Conservation (phyloP, 1,140 invertebrate genomes). For the Wiebesia pumilae region DNA sequence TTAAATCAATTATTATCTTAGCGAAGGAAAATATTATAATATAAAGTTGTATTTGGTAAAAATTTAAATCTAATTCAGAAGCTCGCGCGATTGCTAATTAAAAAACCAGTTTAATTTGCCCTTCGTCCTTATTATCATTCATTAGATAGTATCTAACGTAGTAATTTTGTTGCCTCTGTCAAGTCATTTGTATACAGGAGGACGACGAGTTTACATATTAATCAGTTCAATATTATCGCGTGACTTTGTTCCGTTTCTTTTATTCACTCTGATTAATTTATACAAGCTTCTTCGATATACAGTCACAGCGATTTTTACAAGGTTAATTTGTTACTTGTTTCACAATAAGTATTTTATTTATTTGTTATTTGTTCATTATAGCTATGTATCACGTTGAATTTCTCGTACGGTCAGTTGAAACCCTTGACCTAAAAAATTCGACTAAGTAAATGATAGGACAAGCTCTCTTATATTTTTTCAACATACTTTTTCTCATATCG, state of each 20-base stretch:
- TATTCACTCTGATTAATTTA: conserved; percentile 20
- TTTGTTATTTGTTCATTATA: neutral
- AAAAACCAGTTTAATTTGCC: too few relatives aligned
- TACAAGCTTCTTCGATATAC: neutral
- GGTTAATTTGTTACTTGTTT: conserved; percentile 22
- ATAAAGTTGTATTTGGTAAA: too few relatives aligned
- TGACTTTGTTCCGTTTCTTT: conserved; percentile 31
- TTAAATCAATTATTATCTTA: too few relatives aligned
- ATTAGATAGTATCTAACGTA: neutral
- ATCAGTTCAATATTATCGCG: neutral
- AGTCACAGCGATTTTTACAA: neutral
- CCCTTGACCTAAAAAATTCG: neutral
- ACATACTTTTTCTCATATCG: too few relatives aligned
- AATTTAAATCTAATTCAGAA: too few relatives aligned
- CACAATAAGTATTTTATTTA: conserved; percentile 8
- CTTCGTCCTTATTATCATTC: neutral
- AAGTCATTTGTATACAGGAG: neutral
- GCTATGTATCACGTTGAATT: neutral
- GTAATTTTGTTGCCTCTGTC: neutral
- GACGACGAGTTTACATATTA: neutral
- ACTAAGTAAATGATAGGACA: neutral
- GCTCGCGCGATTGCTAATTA: too few relatives aligned
- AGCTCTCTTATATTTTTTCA: neutral
- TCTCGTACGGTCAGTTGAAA: neutral
- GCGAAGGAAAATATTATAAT: too few relatives aligned